A percentile compares a stretch with the other conserved stretches of the same genome.
Evolutionary conservation across 2,113 vertebrate species (phyloP).

Genomic region (Oenanthe oenanthe): DNA sequence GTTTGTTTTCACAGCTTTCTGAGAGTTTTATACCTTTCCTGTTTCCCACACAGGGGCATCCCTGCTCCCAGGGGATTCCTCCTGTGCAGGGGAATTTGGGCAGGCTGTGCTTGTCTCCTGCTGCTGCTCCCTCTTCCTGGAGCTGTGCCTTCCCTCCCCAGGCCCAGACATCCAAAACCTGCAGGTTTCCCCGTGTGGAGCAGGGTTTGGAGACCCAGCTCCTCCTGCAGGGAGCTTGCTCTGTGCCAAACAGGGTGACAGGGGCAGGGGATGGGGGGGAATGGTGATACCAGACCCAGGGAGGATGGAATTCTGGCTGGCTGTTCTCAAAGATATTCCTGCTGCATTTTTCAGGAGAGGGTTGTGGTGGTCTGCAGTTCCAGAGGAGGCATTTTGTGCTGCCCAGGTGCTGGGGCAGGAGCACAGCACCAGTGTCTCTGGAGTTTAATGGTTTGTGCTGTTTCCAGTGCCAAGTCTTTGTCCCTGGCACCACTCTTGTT

Average conservation of each 20-base stretch:
- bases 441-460: not conserved
- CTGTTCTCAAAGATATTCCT: not conserved
- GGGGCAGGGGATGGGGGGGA: not conserved
- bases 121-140: not conserved
- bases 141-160: not conserved
- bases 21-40: no score
- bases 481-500: constrained; percentile 16
- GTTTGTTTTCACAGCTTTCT: no score
- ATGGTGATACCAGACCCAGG: not conserved
- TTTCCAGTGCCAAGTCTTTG: not conserved
- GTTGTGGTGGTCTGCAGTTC: not conserved
- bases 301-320: not conserved
- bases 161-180: not conserved
- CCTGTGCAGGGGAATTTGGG: not conserved
- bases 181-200: fast-evolving
- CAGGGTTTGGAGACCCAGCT: not conserved
- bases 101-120: not conserved
- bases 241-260: fast-evolving
- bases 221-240: not conserved
- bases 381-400: not conserved
- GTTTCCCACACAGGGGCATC: not conserved
- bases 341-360: not conserved
- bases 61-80: not conserved
- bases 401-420: not conserved
- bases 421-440: not conserved